Base-by-base conservation (phyloP, 2,888 invertebrate species). In the Sesia bembeciformis region DNA sequence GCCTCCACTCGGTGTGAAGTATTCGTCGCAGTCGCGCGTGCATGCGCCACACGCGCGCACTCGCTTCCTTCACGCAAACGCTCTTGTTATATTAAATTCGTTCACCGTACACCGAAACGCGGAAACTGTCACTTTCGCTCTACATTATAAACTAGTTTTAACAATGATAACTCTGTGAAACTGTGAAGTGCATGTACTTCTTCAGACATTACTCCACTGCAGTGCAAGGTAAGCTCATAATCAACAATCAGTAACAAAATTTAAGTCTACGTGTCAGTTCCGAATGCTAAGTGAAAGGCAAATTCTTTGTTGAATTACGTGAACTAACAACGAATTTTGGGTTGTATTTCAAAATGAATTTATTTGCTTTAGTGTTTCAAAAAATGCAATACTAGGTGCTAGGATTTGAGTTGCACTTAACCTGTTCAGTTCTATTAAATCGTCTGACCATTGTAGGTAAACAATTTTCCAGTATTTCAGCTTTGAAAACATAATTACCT, bases 241-340 rank as follows among this genome's bases (percentile, higher is more conserved):
- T 71, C 70, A 71, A 65, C 46, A 74, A 70, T 70, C 70, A 78
- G 23, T 23, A 23, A 23, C 23, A 79, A 83, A 78, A 38, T 50
- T 78, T 73, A 66, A 77, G 81, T 74, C 72, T 81, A 86, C 87
- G 87, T 87, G 87, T 88, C 87, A 84, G 76, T 76, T 80, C 68
- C 74, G 78, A 83, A 76, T 78, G 79, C 72, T 79, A 78, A 85
- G 87, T 88, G 87, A 88, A 88, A 88, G 87, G 87, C 76, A 71
- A 81, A 82, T 78, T 82, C 85, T 83, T 82, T 83, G 82, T 78
- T 79, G 74, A 78, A 83, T 79, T 78, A 81, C 78, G 62, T 64
- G 69, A 63, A 56, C 54, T 50, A 46, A 7, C 8, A 43, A n/a
- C n/a, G 8, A 5, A n/a, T 46, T 46, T 46, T 46, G 4, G n/a